Evolutionary conservation across 2,888 invertebrate genomes (phyloP), one percentile per base, ranked within the genome.

Genomic region (Oxystoma pomonae): DNA sequence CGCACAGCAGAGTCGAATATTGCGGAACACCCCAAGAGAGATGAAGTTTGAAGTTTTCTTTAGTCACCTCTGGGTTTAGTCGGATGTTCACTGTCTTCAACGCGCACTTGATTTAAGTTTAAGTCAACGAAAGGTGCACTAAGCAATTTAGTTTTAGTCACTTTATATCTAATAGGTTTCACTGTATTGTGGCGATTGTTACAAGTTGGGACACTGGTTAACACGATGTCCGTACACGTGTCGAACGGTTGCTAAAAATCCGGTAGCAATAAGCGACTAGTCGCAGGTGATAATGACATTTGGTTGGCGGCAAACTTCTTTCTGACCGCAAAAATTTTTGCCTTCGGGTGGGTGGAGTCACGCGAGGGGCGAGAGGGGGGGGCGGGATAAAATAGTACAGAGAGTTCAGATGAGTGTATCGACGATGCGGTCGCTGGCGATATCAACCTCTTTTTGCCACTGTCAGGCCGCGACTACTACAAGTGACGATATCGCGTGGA

Each of bases 271-370:
- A 58, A 66, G 69, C 63, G 65, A 65, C 63, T 69, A 74, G 74
- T 75, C 76, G 78, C 80, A 80, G 80, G 80, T 80, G 80, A 78
- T 80, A 77, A 79, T 79, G 78, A 79, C 78, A 78, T 79, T 79
- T 74, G 76, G 71, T 83, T 80, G 83, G 83, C 83, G 83, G 83
- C 83, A 83, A 84, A 85, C 85, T 86, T 86, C 85, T 78, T 78
- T 77, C 75, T 75, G 74, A 71, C 73, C 71, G 70, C 73, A 69
- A 77, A 80, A 79, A 79, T 80, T 80, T 79, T 79, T 79, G 85
- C 84, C 83, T 83, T 82, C 72, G 84, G 81, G 83, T 84, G 85
- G 85, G 84, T 85, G 84, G 84, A 81, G 81, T 85, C 83, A 81
- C 80, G 79, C 80, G 77, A 81, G 80, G 72, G 72, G 77, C 69